Percentiles rank a stretch among this genome's conserved stretches.
phyloP scores from a whole-genome alignment of 2,888 invertebrate genomes.

The Thecocarcelia acutangulata region DNA sequence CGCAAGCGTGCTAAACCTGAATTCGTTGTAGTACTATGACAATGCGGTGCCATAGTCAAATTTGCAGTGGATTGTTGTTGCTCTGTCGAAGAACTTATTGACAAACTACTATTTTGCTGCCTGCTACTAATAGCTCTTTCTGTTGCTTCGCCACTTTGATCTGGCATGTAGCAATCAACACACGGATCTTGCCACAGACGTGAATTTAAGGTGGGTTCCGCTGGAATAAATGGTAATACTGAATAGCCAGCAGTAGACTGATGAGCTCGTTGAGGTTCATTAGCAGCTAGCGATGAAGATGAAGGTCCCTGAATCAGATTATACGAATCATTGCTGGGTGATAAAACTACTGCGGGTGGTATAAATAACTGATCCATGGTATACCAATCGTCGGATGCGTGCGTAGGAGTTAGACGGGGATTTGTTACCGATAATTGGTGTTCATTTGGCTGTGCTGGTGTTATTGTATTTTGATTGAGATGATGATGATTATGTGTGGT shows the following conservation, averaged over 20 bases:
- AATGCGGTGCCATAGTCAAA: slow-evolving; percentile 48
- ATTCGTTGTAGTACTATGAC: slow-evolving; percentile 50
- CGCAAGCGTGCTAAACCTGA: slow-evolving; percentile 51
- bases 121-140: slow-evolving; percentile 32
- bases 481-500: slow-evolving; percentile 26
- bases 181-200: slow-evolving; percentile 60
- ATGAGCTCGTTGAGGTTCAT: slow-evolving; percentile 60
- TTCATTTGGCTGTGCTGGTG: slow-evolving; percentile 19
- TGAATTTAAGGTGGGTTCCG: slow-evolving; percentile 40
- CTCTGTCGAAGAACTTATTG: slow-evolving; percentile 42
- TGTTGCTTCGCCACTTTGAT: slow-evolving; percentile 25
- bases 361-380: slow-evolving; percentile 39
- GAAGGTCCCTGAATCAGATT: slow-evolving; percentile 25
- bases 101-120: slow-evolving; percentile 34
- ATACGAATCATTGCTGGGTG: slow-evolving; percentile 39
- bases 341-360: slow-evolving; percentile 41
- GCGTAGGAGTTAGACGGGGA: slow-evolving; percentile 19
- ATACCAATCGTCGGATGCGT: slow-evolving; percentile 55
- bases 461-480: slow-evolving; percentile 24
- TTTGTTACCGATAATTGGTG: slow-evolving; percentile 17
- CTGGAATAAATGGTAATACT: slow-evolving; percentile 46
- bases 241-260: slow-evolving; percentile 57
- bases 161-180: slow-evolving; percentile 62
- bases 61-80: slow-evolving; percentile 15
- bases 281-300: slow-evolving; percentile 21